Evolutionary conservation across 2,113 vertebrate species (phyloP).

Genomic region (Microcebus ravelobensis): DNA sequence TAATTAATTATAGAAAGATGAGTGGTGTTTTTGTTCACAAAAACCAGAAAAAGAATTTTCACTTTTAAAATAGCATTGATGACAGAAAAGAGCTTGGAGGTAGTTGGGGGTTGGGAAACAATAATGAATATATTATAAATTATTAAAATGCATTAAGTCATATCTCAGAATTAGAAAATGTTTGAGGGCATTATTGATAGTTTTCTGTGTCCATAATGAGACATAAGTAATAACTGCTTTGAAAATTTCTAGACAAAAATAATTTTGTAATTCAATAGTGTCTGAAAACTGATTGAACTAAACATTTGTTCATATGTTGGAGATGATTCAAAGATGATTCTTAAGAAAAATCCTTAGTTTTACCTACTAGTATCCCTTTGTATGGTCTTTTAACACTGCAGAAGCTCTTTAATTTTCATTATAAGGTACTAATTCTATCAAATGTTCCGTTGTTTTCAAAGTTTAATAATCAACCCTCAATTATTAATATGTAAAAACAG

Average conservation of each 20-base stretch:
- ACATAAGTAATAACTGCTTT: neutral
- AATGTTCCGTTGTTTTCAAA: neutral
- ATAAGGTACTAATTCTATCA: neutral
- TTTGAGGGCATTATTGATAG: neutral
- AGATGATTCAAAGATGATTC: conserved; percentile 10
- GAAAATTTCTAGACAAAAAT: conserved; percentile 44
- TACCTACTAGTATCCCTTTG: neutral
- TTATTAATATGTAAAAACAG: conserved; percentile 21
- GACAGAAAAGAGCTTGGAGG: neutral
- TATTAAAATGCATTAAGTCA: neutral
- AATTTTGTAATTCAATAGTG: conserved; percentile 33
- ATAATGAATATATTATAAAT: neutral
- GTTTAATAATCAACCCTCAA: neutral
- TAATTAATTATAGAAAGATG: neutral
- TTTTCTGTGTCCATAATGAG: neutral
- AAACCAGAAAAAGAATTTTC: conserved; percentile 6
- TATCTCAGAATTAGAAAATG: conserved; percentile 23
- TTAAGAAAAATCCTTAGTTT: conserved; percentile 5
- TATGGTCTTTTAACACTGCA: conserved; percentile 7
- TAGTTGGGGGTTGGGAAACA: neutral
- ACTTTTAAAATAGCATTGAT: conserved; percentile 6
- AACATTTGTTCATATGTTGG: neutral
- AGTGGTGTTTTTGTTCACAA: conserved; percentile 38
- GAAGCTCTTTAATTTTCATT: neutral
- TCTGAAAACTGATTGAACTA: conserved; percentile 25